Evolutionary conservation across 2,113 vertebrate genomes (phyloP).

Genomic region (Bubo blakistoni): DNA sequence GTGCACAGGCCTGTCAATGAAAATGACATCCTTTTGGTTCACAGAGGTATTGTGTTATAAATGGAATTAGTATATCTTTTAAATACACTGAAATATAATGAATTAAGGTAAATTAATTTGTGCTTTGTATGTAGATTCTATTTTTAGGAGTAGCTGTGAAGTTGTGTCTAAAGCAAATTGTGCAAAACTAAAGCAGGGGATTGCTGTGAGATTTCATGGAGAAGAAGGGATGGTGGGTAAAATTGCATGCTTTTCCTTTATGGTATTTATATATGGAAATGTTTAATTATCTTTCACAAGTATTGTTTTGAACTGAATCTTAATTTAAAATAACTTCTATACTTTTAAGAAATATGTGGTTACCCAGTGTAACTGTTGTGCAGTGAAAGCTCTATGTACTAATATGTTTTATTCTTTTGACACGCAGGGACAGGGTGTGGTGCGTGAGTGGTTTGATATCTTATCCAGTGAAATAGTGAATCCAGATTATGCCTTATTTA

Average conservation of each 20-base stretch:
- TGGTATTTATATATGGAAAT: not conserved
- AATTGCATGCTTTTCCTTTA: not conserved
- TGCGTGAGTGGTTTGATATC: conserved; percentile 98
- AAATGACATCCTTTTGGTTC: conserved; percentile 93
- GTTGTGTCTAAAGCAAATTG: conserved; percentile 96
- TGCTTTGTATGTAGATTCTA: conserved; percentile 86
- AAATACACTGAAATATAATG: not conserved
- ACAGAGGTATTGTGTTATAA: conserved; percentile 83
- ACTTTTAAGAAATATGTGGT: not conserved
- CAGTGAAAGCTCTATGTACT: conserved; percentile 14
- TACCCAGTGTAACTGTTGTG: not conserved
- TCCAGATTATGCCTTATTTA: conserved; percentile 96
- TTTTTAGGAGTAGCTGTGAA: conserved; percentile 99
- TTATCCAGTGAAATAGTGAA: conserved; percentile 98
- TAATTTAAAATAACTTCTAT: not conserved
- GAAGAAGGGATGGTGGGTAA: conserved; percentile 96
- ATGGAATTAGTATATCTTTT: not conserved
- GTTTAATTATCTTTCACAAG: not conserved
- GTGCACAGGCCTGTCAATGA: conserved; percentile 96
- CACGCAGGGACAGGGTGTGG: conserved; percentile 93
- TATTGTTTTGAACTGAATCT: not conserved
- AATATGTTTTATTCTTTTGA: conserved; percentile 42
- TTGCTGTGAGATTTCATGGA: conserved; percentile 96
- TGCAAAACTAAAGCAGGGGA: conserved; percentile 96
- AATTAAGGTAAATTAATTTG: conserved; percentile 54